phyloP scores from a whole-genome alignment of 1,140 invertebrate genomes.

The Gonioctena quinquepunctata region DNA sequence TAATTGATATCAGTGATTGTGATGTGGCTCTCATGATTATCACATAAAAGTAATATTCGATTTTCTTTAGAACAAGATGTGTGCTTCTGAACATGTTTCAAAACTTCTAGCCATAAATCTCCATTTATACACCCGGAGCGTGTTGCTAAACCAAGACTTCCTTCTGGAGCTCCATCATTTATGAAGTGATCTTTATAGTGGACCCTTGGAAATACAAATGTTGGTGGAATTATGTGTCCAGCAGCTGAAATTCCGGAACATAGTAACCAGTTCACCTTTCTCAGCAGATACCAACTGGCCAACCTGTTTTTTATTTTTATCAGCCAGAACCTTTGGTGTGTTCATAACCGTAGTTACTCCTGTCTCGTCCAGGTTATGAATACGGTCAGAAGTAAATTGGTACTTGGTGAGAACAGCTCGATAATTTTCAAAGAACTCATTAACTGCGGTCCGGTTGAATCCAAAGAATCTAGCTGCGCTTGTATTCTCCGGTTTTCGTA shows the following conservation, averaged over 20 bases:
- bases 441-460: constrained; percentile 21
- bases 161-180: constrained; percentile 3
- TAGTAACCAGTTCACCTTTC: constrained; percentile 52
- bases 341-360: constrained; percentile 43
- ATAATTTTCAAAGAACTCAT: constrained; percentile 21
- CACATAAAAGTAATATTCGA: constrained; percentile 17
- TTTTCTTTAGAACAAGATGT: constrained; percentile 2
- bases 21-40: constrained; percentile 46
- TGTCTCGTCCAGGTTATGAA: constrained; percentile 22
- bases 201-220: neutral
- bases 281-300: constrained; percentile 53
- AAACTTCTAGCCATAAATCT: constrained; percentile 44
- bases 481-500: constrained; percentile 18
- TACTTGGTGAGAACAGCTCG: constrained; percentile 28
- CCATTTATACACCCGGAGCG: neutral
- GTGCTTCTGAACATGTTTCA: neutral
- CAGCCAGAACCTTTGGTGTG: constrained; percentile 49
- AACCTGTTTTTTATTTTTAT: constrained; percentile 53
- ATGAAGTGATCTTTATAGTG: neutral
- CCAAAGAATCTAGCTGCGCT: constrained; percentile 9
- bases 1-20: constrained; percentile 33
- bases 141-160: constrained; percentile 7
- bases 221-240: neutral
- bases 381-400: constrained; percentile 39
- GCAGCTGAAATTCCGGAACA: constrained; percentile 15